A percentile compares a stretch with the other conserved stretches of the same genome.
These are phyloP conservation scores for Poecilia wingei DNA, from an alignment of 2,797 vertebrate genomes.

Conservation along the genomic window DNA sequence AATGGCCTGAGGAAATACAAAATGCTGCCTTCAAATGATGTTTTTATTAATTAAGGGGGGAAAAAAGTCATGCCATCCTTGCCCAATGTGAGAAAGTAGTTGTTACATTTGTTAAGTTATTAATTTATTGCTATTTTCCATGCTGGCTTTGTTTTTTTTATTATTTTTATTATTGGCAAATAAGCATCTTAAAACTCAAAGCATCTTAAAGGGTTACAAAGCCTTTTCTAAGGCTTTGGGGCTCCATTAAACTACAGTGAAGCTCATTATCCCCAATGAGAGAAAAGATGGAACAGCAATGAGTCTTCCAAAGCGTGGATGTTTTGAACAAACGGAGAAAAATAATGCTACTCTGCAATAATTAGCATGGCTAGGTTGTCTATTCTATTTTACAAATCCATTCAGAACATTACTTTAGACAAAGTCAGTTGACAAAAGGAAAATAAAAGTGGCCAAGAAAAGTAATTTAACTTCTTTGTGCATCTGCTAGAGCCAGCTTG, in stretches of 20 bases:
- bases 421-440: slow-evolving; percentile 8
- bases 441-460: slow-evolving; percentile 19
- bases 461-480: neutral
- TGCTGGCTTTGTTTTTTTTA: no score
- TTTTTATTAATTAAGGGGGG: neutral
- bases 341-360: neutral
- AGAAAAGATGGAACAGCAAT: neutral
- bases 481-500: slow-evolving; percentile 4
- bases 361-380: neutral
- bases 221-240: neutral
- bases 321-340: neutral
- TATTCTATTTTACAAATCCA: slow-evolving; percentile 9
- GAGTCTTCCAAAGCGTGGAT: neutral
- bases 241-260: neutral
- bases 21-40: neutral
- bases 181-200: neutral
- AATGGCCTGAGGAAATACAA: neutral
- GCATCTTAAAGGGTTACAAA: neutral
- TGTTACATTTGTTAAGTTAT: neutral
- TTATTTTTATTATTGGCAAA: neutral
- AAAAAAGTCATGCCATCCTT: neutral
- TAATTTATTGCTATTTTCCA: neutral
- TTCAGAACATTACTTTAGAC: neutral
- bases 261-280: neutral
- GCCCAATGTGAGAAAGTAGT: neutral